A percentile compares a stretch with the other conserved stretches of the same genome.
phyloP scores from a whole-genome alignment of 2,113 vertebrate genomes.

The Spea bombifrons region DNA sequence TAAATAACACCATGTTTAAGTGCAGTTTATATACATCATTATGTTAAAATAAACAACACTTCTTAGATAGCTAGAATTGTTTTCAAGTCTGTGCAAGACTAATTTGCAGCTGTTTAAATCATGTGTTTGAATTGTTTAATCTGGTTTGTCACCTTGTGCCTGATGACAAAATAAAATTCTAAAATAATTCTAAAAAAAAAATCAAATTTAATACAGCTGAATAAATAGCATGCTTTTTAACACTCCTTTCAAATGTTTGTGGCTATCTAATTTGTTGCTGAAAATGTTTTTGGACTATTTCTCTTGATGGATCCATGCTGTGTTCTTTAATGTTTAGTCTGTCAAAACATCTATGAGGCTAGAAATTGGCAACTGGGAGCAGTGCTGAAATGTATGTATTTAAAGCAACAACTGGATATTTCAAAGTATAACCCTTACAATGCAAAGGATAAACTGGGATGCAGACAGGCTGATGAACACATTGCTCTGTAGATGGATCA shows the following conservation, averaged over 20 bases:
- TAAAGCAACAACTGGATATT: too few relatives aligned
- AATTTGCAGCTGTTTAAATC: neutral
- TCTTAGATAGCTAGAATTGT: neutral
- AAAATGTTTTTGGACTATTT: neutral
- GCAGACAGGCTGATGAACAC: too few relatives aligned
- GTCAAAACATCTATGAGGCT: neutral
- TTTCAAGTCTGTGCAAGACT: neutral
- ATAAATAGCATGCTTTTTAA: too few relatives aligned
- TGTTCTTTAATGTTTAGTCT: neutral
- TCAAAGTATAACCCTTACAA: too few relatives aligned
- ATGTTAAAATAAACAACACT: neutral
- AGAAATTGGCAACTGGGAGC: neutral
- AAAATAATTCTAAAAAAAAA: too few relatives aligned
- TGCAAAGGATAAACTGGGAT: too few relatives aligned
- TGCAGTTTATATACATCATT: slow-evolving; percentile 38
- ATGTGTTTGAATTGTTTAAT: neutral
- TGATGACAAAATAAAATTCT: too few relatives aligned
- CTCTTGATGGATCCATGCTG: neutral
- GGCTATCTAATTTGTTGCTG: neutral
- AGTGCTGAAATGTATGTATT: too few relatives aligned
- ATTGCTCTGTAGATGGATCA: too few relatives aligned
- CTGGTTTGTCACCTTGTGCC: neutral
- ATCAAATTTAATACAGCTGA: too few relatives aligned
- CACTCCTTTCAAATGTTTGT: too few relatives aligned
- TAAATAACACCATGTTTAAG: slow-evolving; percentile 29